These are phyloP conservation scores for Dione juno DNA, from an alignment of 2,888 invertebrate genomes.

Conservation along the genomic window DNA sequence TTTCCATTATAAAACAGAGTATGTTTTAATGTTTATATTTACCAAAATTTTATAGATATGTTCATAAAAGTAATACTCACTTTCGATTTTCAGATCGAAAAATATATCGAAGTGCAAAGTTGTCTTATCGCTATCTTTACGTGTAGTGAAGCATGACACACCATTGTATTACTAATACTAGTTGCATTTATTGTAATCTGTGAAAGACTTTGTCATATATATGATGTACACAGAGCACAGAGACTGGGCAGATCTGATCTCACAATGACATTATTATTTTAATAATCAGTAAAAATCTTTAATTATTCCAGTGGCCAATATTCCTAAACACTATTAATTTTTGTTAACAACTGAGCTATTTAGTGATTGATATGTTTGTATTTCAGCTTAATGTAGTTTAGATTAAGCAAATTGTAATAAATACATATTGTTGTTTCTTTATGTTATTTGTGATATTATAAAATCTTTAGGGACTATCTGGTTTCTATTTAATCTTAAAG, in stretches of 20 bases:
- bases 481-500: constrained; percentile 31
- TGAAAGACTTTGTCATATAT: constrained; percentile 7
- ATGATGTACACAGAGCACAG: constrained; percentile 10
- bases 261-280: constrained; percentile 13
- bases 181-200: constrained; percentile 34
- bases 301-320: constrained; percentile 21
- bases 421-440: constrained; percentile 7
- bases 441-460: constrained; percentile 20
- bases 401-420: constrained; percentile 12
- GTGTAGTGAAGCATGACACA: constrained; percentile 38
- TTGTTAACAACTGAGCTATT: not conserved
- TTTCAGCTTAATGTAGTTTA: not conserved
- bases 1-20: constrained; percentile 13
- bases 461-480: constrained; percentile 9
- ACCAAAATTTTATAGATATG: not conserved
- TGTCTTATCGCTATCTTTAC: constrained; percentile 39
- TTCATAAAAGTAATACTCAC: constrained; percentile 19
- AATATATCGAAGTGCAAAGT: constrained; percentile 15
- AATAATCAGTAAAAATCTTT: not conserved
- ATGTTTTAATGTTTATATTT: constrained; percentile 11
- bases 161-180: constrained; percentile 1
- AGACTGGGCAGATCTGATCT: constrained; percentile 35
- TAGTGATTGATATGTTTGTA: not conserved
- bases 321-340: not conserved
- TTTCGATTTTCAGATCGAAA: not conserved